Conservation (phyloP, 2,888 invertebrate species). For the Nephrocerus scutellatus region DNA sequence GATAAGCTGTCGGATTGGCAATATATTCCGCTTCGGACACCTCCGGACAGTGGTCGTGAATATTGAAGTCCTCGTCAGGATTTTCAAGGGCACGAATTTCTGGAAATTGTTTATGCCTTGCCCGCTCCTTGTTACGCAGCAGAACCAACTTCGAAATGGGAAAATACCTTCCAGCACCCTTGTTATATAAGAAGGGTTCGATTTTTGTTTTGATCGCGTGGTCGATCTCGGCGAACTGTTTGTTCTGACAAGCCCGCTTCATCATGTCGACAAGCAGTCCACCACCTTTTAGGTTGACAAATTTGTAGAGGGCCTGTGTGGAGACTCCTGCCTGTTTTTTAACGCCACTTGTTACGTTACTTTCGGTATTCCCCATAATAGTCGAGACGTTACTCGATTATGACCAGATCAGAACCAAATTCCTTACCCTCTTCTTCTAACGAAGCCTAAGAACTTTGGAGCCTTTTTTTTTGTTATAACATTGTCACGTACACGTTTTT, state of each 20-base stretch:
- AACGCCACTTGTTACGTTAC: conserved; percentile 87
- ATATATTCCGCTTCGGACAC: conserved; percentile 58
- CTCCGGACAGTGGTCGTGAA: conserved; percentile 67
- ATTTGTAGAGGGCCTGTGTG: conserved; percentile 75
- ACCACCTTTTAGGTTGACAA: conserved; percentile 87
- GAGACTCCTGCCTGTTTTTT: conserved; percentile 90
- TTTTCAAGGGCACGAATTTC: conserved; percentile 73
- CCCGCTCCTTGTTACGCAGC: conserved; percentile 76
- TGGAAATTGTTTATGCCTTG: conserved; percentile 71
- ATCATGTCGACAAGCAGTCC: conserved; percentile 90
- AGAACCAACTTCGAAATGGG: conserved; percentile 84
- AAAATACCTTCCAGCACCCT: conserved; percentile 84
- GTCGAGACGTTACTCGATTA: no score
- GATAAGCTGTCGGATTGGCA: conserved; percentile 63
- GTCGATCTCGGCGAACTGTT: conserved; percentile 86
- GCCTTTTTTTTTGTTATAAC: no score
- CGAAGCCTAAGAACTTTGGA: no score
- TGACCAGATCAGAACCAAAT: no score
- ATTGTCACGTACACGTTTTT: no score
- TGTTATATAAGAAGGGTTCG: conserved; percentile 87
- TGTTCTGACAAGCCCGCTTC: conserved; percentile 83
- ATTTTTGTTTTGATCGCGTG: conserved; percentile 87
- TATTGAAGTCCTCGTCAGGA: conserved; percentile 76
- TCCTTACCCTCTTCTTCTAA: no score
- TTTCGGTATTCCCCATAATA: conserved; percentile 83